Percentiles rank a stretch among this genome's conserved stretches.
These are phyloP conservation scores for Biston betularia DNA, from an alignment of 2,888 invertebrate species.

Conservation along the genomic window DNA sequence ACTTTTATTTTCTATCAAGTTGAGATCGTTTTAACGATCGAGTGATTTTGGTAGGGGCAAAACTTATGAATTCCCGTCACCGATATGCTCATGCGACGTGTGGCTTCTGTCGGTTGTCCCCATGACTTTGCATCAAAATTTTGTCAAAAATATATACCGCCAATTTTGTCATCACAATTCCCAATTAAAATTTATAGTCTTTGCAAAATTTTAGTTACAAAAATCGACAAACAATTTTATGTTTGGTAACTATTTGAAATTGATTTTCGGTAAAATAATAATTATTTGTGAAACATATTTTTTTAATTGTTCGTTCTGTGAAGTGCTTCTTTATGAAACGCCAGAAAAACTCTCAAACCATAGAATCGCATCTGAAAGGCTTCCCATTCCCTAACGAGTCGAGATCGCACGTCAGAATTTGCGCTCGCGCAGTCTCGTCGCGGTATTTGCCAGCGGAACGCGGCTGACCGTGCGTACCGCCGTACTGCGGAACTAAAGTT, in stretches of 20 bases:
- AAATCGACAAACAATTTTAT: neutral
- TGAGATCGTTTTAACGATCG: too few relatives aligned
- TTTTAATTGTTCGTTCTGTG: neutral
- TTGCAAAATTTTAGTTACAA: too few relatives aligned
- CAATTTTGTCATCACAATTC: too few relatives aligned
- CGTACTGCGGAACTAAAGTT: constrained; percentile 21
- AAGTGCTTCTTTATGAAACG: neutral
- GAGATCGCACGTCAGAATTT: constrained; percentile 24
- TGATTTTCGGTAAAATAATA: neutral
- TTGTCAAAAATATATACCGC: too few relatives aligned
- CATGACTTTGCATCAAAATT: too few relatives aligned
- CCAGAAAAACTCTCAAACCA: neutral
- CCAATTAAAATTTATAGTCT: too few relatives aligned
- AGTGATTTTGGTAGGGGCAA: too few relatives aligned
- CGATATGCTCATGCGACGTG: too few relatives aligned
- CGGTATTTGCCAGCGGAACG: constrained; percentile 31
- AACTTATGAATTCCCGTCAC: too few relatives aligned
- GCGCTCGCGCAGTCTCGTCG: constrained; percentile 39
- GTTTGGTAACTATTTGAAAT: neutral
- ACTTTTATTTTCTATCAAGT: too few relatives aligned
- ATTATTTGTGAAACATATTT: neutral
- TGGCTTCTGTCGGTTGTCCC: too few relatives aligned
- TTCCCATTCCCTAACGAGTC: constrained; percentile 22
- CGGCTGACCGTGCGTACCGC: constrained; percentile 18
- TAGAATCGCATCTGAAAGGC: constrained; percentile 20